phyloP scores from a whole-genome alignment of 2,113 vertebrate species.

The Eleginops maclovinus region DNA sequence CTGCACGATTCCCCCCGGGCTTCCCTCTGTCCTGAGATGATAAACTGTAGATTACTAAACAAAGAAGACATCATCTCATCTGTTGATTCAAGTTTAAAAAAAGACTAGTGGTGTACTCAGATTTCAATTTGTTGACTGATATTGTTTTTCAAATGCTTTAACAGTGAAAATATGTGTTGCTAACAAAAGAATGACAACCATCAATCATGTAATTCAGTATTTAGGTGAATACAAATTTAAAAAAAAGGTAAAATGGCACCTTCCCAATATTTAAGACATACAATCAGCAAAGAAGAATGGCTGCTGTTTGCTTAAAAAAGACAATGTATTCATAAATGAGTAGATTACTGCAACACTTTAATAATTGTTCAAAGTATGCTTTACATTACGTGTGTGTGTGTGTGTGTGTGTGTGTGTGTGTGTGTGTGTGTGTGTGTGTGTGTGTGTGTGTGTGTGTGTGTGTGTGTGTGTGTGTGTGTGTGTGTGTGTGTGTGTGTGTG shows the following conservation, averaged over 20 bases:
- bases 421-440: not conserved
- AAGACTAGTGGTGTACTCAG: not conserved
- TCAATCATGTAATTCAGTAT: not conserved
- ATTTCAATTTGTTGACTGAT: not conserved
- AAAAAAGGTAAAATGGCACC: too few species aligned
- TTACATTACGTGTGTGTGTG: constrained; percentile 23
- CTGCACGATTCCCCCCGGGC: not conserved
- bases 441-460: not conserved
- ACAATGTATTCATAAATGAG: not conserved
- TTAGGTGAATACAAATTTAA: not conserved
- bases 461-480: constrained; percentile 18
- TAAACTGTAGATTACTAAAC: not conserved
- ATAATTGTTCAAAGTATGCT: constrained; percentile 34
- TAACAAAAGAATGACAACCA: not conserved
- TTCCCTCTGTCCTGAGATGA: constrained; percentile 17
- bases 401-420: not conserved
- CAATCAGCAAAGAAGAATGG: not conserved
- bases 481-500: constrained; percentile 30
- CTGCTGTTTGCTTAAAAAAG: not conserved
- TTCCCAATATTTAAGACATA: too few species aligned
- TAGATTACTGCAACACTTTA: constrained; percentile 3
- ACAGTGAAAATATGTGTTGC: not conserved
- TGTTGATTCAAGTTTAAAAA: not conserved
- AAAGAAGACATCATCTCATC: not conserved
- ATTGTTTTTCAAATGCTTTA: not conserved